Percentiles rank a stretch among this genome's conserved stretches.
Evolutionary conservation across 2,113 vertebrate species (phyloP).

Genomic region (Phocoena phocoena): DNA sequence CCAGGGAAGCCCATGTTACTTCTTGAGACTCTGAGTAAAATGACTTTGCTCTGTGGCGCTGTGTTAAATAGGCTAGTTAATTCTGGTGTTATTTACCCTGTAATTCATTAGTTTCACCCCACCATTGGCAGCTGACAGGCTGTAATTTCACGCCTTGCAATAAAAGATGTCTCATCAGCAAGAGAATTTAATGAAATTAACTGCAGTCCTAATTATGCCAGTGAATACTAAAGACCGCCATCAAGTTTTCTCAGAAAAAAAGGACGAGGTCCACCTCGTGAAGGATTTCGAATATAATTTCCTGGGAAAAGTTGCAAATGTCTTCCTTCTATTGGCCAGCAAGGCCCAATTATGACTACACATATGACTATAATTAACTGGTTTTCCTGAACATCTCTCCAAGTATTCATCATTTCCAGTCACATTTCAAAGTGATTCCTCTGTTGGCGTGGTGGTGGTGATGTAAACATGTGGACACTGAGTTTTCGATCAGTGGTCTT

Average conservation of each 20-base stretch:
- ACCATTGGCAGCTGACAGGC: constrained; percentile 98
- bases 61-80: constrained; percentile 97
- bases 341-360: constrained; percentile 72
- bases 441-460: not conserved
- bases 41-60: constrained; percentile 88
- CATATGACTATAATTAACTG: constrained; percentile 77
- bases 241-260: constrained; percentile 92
- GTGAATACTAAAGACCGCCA: constrained; percentile 99
- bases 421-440: constrained; percentile 10
- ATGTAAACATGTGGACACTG: rapidly evolving
- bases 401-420: not conserved
- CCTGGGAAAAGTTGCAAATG: constrained; percentile 89
- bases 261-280: constrained; percentile 92
- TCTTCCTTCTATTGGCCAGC: constrained; percentile 79
- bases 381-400: not conserved
- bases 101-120: constrained; percentile 98
- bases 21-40: constrained; percentile 79
- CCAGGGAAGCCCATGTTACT: constrained; percentile 55
- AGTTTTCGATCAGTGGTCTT: rapidly evolving
- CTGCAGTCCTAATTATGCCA: constrained; percentile 99
- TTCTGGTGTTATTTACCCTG: constrained; percentile 99
- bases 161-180: constrained; percentile 99
- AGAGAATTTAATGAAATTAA: constrained; percentile 99
- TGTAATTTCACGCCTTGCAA: constrained; percentile 99
- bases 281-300: constrained; percentile 90